Conservation (phyloP, 35 echinoderm and acorn worm species). For the Apostichopus parvimensis region DNA sequence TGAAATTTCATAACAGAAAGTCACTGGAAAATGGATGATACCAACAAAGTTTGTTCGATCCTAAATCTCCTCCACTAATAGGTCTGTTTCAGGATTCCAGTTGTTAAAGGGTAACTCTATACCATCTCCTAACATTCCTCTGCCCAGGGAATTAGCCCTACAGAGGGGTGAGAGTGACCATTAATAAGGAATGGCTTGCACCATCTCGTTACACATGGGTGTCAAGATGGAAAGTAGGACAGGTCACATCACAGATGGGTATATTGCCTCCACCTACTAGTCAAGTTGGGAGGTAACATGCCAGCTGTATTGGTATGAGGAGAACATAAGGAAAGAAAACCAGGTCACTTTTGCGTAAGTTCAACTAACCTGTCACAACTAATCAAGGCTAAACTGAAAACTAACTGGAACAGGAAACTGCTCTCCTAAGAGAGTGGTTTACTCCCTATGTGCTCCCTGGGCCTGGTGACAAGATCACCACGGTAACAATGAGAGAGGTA, state of each 20-base stretch:
- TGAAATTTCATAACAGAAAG: background rate
- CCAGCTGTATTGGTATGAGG: background rate
- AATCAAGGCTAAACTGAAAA: background rate
- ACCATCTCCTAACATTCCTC: constrained; percentile 2
- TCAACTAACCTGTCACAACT: background rate
- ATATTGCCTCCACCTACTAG: background rate
- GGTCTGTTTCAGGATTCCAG: background rate
- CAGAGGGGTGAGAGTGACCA: constrained; percentile 10
- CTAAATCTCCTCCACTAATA: background rate
- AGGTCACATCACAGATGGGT: constrained; percentile 8
- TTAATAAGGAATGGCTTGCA: background rate
- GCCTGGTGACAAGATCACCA: background rate
- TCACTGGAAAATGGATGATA: background rate
- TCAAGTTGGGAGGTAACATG: constrained; percentile 28
- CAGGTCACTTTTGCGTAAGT: constrained; percentile 37
- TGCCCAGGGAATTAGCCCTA: background rate
- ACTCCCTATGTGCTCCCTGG: background rate
- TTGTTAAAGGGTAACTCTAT: background rate
- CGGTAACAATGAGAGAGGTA: background rate
- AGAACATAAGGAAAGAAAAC: background rate
- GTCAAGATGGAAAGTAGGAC: constrained; percentile 10
- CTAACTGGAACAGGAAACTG: background rate
- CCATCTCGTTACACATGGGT: background rate
- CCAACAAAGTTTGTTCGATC: background rate
- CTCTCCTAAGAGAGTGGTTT: background rate